Percentiles rank a stretch among this genome's conserved stretches.
phyloP scores from a whole-genome alignment of 2,797 vertebrate genomes.

The Amblyraja radiata region DNA sequence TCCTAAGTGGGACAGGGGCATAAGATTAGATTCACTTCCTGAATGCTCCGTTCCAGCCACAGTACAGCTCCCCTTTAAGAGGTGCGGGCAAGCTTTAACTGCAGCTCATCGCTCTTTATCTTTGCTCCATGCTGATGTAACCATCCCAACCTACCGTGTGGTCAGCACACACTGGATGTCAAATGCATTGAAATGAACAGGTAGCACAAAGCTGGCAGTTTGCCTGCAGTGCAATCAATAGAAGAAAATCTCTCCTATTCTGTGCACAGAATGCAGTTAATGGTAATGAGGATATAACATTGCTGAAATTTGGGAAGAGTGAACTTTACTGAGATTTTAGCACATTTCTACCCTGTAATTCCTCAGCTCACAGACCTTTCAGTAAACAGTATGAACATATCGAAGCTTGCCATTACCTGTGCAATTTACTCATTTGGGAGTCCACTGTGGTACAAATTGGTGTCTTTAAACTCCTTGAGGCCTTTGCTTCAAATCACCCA shows the following conservation, averaged over 20 bases:
- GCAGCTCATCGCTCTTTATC: no score
- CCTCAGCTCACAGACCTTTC: background rate
- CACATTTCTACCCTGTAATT: background rate
- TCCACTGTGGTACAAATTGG: background rate
- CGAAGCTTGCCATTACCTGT: background rate
- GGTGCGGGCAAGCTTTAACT: no score
- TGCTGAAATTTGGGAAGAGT: background rate
- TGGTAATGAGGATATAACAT: background rate
- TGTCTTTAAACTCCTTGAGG: background rate
- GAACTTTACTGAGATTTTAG: background rate
- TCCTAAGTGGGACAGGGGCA: no score
- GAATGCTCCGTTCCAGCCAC: no score
- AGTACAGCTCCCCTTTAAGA: no score
- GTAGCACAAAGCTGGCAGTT: no score
- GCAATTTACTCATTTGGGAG: conserved; percentile 3
- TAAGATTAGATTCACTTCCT: no score
- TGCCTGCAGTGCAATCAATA: no score
- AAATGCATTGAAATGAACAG: no score
- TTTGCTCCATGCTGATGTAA: no score
- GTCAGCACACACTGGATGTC: no score
- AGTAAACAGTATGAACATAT: background rate
- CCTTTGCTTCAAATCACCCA: background rate
- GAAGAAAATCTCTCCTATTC: background rate
- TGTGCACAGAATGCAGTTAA: background rate
- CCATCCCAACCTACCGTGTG: no score